Evolutionary conservation across 2,888 invertebrate species (phyloP).

Genomic region (Mallateleia sp.): DNA sequence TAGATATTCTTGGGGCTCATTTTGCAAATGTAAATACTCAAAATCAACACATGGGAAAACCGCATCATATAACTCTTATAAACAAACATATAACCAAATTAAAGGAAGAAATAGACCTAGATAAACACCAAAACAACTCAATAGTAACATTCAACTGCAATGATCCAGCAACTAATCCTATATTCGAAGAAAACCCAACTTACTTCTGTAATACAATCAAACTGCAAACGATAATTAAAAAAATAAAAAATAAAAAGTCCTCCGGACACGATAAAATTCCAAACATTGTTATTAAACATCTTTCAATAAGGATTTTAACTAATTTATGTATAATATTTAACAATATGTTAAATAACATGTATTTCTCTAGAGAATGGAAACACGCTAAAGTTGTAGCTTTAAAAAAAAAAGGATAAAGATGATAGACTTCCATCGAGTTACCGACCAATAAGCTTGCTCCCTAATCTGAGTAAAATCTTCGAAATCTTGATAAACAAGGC

Average conservation of each 20-base stretch:
- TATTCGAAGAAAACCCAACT: background rate
- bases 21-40: slow-evolving; percentile 40
- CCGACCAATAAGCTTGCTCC: background rate
- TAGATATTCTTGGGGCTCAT: slow-evolving; percentile 48
- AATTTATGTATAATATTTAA: slow-evolving; percentile 64
- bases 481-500: background rate
- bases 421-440: background rate
- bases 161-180: slow-evolving; percentile 41
- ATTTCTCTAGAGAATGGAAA: slow-evolving; percentile 1
- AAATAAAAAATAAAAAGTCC: slow-evolving; percentile 72
- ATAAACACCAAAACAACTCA: slow-evolving; percentile 12
- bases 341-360: slow-evolving; percentile 76
- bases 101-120: slow-evolving; percentile 20
- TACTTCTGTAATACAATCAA: slow-evolving; percentile 34
- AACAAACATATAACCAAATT: background rate
- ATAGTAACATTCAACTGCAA: slow-evolving; percentile 26
- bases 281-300: slow-evolving; percentile 60
- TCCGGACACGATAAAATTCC: slow-evolving; percentile 64
- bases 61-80: background rate
- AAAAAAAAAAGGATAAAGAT: background rate
- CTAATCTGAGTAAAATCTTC: background rate
- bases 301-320: slow-evolving; percentile 4
- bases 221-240: slow-evolving; percentile 40
- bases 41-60: slow-evolving; percentile 35
- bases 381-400: background rate